phyloP scores from a whole-genome alignment of 2,113 vertebrate genomes.

The Phocoena sinus region DNA sequence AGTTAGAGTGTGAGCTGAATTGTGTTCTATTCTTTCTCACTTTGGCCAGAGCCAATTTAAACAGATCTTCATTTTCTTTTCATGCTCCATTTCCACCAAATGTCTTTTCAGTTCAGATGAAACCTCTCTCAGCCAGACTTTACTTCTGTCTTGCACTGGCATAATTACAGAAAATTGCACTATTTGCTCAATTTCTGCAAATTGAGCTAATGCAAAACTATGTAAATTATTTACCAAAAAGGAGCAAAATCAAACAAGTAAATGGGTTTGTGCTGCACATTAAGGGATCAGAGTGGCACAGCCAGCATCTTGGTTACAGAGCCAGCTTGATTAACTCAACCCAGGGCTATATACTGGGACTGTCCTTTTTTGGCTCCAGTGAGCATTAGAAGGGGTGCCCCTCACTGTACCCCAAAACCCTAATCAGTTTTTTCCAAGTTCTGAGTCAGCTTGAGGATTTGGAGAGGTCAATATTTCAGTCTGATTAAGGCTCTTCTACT shows the following conservation, averaged over 20 bases:
- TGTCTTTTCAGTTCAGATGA: constrained; percentile 67
- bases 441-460: neutral
- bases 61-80: constrained; percentile 71
- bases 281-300: constrained; percentile 39
- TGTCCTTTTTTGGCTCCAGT: neutral
- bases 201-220: constrained; percentile 68
- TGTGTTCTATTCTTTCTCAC: constrained; percentile 16
- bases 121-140: constrained; percentile 60
- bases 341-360: neutral
- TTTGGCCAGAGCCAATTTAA: constrained; percentile 60
- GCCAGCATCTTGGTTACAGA: neutral
- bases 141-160: constrained; percentile 60
- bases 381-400: neutral
- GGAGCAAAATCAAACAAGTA: constrained; percentile 69
- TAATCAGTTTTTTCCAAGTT: neutral
- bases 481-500: neutral
- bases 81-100: constrained; percentile 68
- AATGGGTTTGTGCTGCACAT: constrained; percentile 40
- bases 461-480: neutral
- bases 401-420: neutral
- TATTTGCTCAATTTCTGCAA: constrained; percentile 76
- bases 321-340: neutral
- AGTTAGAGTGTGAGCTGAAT: neutral
- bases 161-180: constrained; percentile 71
- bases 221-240: constrained; percentile 74